phyloP scores from a whole-genome alignment of 2,113 vertebrate genomes.

The Anguilla rostrata region DNA sequence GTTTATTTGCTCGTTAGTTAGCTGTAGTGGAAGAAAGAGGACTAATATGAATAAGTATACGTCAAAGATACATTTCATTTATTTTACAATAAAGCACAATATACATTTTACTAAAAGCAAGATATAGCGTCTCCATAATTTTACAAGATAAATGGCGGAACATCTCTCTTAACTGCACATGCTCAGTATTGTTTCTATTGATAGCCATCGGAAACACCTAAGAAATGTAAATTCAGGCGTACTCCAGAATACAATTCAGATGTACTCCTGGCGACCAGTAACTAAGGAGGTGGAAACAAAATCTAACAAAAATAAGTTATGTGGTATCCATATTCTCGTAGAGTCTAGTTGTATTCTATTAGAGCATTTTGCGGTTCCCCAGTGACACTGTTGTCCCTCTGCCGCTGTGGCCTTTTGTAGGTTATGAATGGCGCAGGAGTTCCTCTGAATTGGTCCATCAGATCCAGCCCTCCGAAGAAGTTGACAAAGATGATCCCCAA shows the following conservation, averaged over 20 bases:
- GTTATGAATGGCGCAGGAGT: slow-evolving; percentile 13
- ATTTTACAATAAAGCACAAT: background rate
- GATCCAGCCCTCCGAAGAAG: slow-evolving; percentile 39
- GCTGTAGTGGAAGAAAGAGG: background rate
- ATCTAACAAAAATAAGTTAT: background rate
- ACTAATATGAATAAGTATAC: background rate
- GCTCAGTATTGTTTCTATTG: background rate
- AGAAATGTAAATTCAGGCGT: background rate
- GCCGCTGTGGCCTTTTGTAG: slow-evolving; percentile 26
- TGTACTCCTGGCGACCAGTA: background rate
- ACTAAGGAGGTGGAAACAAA: background rate
- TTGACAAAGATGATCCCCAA: slow-evolving; percentile 44
- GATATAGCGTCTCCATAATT: no score
- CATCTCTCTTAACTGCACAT: background rate
- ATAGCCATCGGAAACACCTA: background rate
- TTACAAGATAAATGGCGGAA: background rate
- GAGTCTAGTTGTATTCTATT: slow-evolving; percentile 30
- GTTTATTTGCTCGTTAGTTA: no score
- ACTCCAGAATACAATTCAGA: background rate
- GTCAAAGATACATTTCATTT: background rate
- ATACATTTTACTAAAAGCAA: background rate
- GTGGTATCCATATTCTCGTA: background rate
- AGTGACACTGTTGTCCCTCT: background rate
- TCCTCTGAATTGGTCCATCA: slow-evolving; percentile 44
- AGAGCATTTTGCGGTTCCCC: slow-evolving; percentile 10